Evolutionary conservation across 2,113 vertebrate species (phyloP).

Genomic region (Enhydra lutris): DNA sequence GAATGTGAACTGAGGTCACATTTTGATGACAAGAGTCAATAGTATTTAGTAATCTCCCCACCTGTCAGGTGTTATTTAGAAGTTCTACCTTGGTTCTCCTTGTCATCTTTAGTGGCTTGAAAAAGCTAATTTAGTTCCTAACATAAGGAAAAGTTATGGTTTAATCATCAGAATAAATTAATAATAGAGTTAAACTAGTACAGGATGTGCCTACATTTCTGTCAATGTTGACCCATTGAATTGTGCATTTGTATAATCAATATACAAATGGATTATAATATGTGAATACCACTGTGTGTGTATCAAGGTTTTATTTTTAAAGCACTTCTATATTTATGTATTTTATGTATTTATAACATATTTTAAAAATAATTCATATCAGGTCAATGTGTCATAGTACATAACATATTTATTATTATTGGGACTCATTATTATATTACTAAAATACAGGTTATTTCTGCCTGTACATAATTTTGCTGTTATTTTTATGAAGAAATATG

Average conservation of each 20-base stretch:
- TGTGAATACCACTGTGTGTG: neutral
- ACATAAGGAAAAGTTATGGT: neutral
- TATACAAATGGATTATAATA: neutral
- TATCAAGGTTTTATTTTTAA: constrained; percentile 49
- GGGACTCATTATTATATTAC: neutral
- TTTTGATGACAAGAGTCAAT: neutral
- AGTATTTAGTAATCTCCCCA: constrained; percentile 1
- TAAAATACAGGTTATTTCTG: neutral
- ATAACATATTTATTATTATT: constrained; percentile 14
- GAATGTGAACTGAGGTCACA: neutral
- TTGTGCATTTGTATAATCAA: neutral
- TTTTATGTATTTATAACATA: constrained; percentile 29
- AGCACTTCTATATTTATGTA: neutral
- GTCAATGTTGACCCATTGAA: neutral
- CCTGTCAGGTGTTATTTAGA: neutral
- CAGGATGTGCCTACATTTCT: neutral
- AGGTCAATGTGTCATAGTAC: neutral
- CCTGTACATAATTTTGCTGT: constrained; percentile 5
- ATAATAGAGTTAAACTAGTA: neutral
- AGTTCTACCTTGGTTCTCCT: neutral
- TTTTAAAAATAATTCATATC: constrained; percentile 26
- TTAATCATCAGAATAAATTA: constrained; percentile 32
- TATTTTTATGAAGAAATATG: constrained; percentile 48
- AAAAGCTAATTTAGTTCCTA: constrained; percentile 28
- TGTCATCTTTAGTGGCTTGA: neutral